Percentiles rank a stretch among this genome's conserved stretches.
phyloP scores from a whole-genome alignment of 1,140 invertebrate genomes.

The Zaprionus ghesquierei region DNA sequence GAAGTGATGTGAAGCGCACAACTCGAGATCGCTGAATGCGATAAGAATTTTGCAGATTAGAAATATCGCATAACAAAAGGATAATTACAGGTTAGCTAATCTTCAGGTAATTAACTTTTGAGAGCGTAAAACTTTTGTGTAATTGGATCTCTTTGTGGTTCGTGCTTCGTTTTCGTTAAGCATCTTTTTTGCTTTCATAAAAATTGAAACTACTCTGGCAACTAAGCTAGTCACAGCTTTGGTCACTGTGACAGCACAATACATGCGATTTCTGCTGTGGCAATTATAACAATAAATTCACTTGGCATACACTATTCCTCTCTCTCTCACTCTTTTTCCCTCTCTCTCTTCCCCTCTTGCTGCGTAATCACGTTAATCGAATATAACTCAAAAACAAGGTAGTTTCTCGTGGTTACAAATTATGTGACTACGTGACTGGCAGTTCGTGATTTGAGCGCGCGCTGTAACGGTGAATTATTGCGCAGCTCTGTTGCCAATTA shows the following conservation, averaged over 20 bases:
- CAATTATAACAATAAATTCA: background rate
- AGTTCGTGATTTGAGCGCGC: conserved; percentile 6
- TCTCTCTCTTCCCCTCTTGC: background rate
- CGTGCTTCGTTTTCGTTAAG: no score
- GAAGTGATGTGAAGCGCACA: background rate
- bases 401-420: background rate
- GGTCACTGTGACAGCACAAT: background rate
- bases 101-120: background rate
- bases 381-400: background rate
- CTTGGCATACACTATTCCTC: background rate
- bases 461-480: conserved; percentile 25
- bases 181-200: no score
- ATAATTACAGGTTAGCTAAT: background rate
- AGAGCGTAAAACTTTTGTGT: background rate
- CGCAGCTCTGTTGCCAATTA: conserved; percentile 47
- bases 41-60: background rate
- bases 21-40: background rate
- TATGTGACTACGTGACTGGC: conserved; percentile 2
- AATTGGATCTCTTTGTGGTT: no score
- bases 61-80: background rate
- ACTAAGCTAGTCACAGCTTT: no score
- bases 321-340: background rate
- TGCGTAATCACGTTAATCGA: background rate
- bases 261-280: background rate
- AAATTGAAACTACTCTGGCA: no score